Percentiles rank a stretch among this genome's conserved stretches.
These are phyloP conservation scores for Bradysia coprophila DNA, from an alignment of 1,140 invertebrate species.

Conservation along the genomic window DNA sequence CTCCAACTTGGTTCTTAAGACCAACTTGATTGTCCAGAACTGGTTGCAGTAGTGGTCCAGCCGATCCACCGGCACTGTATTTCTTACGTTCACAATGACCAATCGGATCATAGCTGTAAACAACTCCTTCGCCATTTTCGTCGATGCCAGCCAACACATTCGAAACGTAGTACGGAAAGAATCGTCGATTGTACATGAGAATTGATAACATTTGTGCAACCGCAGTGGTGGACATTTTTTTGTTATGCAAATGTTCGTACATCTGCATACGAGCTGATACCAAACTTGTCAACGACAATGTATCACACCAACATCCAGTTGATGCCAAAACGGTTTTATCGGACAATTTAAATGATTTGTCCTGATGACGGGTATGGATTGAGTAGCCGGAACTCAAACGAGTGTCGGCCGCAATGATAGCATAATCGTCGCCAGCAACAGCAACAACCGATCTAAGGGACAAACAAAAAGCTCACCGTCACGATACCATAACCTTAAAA, in stretches of 20 bases:
- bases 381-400: slow-evolving; percentile 80
- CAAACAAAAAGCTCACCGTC: not conserved
- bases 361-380: slow-evolving; percentile 74
- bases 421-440: slow-evolving; percentile 82
- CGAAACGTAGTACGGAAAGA: slow-evolving; percentile 96
- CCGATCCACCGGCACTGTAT: slow-evolving; percentile 72
- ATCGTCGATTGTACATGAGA: slow-evolving; percentile 90
- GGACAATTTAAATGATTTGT: slow-evolving; percentile 67
- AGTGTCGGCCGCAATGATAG: slow-evolving; percentile 75
- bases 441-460: slow-evolving; percentile 59
- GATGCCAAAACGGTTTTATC: slow-evolving; percentile 64
- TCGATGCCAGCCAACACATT: slow-evolving; percentile 87
- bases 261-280: slow-evolving; percentile 79
- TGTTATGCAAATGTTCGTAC: slow-evolving; percentile 91
- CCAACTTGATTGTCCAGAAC: slow-evolving; percentile 83
- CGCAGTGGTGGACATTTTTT: slow-evolving; percentile 80
- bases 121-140: slow-evolving; percentile 73
- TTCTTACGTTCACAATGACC: slow-evolving; percentile 72
- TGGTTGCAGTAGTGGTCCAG: slow-evolving; percentile 60
- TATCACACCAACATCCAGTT: slow-evolving; percentile 95
- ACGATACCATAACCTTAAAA: not conserved
- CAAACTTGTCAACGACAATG: slow-evolving; percentile 76
- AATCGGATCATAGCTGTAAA: slow-evolving; percentile 94
- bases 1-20: slow-evolving; percentile 62
- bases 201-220: slow-evolving; percentile 90